Evolutionary conservation across 2,888 invertebrate genomes (phyloP), one percentile per base, ranked within the genome.

Genomic region (Cantharis lateralis): DNA sequence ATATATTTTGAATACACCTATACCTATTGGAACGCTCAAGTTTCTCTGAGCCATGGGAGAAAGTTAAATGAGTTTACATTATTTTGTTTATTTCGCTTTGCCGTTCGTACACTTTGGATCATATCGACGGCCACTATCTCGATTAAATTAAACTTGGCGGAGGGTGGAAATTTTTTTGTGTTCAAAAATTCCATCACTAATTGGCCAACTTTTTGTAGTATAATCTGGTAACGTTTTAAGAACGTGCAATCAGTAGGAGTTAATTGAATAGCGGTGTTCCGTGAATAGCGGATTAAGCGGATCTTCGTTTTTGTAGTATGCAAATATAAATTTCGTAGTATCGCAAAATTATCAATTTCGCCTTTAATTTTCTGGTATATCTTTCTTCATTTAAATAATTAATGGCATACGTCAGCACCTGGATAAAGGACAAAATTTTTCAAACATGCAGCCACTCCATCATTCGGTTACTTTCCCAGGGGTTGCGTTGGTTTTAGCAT

Each of bases 231-330:
- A 69, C 76, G 71, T 78, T 75, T 63, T 64, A 74, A 61, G 74
- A 72, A 70, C 77, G 75, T 76, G 66, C 71, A 78, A 77, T 79
- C 80, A 75, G 79, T 77, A 76, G 73, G 71, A 76, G 74, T 79
- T 80, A 81, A 81, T 81, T 81, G 81, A 81, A 80, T 80, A 79
- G 72, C 80, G 80, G 70, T 81, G 81, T 81, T 78, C 69, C 74
- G 73, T 63, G 79, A 80, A 80, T 79, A 80, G 74, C 70, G 68
- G 79, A 79, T 80, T 75, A 75, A 75, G 73, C 66, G 77, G 75
- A 78, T 80, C 77, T 74, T 72, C 71, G 77, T 32, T 77, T 78
- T 77, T 74, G 24, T 24, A 24, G 77, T 77, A 77, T 74, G 78
- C 75, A 75, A 76, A 78, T 74, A 70, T 13, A 24, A 24, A 32